Conservation (phyloP, 2,888 invertebrate genomes). For the Caenorhabditis becei region DNA sequence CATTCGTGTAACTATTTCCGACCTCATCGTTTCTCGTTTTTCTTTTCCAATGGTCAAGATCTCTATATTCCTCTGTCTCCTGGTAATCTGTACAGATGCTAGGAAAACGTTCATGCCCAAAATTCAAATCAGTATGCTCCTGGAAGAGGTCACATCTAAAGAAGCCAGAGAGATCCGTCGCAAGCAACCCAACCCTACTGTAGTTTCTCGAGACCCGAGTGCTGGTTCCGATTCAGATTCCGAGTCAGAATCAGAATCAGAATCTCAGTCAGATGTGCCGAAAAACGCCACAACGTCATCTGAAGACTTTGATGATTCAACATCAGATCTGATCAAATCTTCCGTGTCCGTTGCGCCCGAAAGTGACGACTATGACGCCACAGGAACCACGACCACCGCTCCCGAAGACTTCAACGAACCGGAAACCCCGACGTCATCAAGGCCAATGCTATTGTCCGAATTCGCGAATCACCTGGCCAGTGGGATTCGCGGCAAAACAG, state of each 20-base stretch:
- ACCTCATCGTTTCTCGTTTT: slow-evolving; percentile 6
- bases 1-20: slow-evolving; percentile 41
- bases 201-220: neutral
- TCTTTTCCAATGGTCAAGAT: neutral
- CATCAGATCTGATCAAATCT: slow-evolving; percentile 47
- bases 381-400: slow-evolving; percentile 1
- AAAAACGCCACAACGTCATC: slow-evolving; percentile 30
- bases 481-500: slow-evolving; percentile 28
- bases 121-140: slow-evolving; percentile 60
- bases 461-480: slow-evolving; percentile 53
- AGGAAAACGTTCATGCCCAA: slow-evolving; percentile 49
- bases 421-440: slow-evolving; percentile 43
- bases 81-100: slow-evolving; percentile 9
- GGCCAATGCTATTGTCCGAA: slow-evolving; percentile 54
- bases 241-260: too few relatives aligned
- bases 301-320: slow-evolving; percentile 40
- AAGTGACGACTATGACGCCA: slow-evolving; percentile 33
- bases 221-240: too few relatives aligned
- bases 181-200: slow-evolving; percentile 13
- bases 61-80: neutral
- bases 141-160: slow-evolving; percentile 48
- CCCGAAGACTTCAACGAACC: slow-evolving; percentile 39
- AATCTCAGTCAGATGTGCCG: neutral
- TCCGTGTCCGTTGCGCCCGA: slow-evolving; percentile 21
- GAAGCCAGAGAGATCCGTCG: slow-evolving; percentile 46